Conservation (phyloP, 2,113 vertebrate genomes). For the Lycocorax pyrrhopterus region DNA sequence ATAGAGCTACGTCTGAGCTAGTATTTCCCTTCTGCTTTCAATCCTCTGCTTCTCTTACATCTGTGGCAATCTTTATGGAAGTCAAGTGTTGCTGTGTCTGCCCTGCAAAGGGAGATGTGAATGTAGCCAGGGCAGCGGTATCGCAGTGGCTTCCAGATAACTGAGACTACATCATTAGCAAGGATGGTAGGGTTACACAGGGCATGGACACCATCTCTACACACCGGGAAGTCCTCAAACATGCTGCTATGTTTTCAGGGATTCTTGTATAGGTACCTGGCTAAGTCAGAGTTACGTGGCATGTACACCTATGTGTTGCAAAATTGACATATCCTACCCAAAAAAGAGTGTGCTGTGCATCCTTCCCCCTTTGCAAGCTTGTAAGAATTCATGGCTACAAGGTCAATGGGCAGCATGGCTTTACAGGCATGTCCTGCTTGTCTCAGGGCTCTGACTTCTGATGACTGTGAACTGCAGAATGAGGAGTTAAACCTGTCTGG, state of each 20-base stretch:
- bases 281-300: background rate
- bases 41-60: background rate
- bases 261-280: background rate
- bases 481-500: background rate
- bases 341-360: background rate
- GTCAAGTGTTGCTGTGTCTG: background rate
- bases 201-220: no score
- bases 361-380: background rate
- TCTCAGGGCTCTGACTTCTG: background rate
- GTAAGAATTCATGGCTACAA: background rate
- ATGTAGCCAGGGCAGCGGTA: background rate
- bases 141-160: background rate
- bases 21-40: background rate
- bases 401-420: accelerated
- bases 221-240: background rate
- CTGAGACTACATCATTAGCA: background rate
- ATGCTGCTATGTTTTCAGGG: background rate
- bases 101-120: background rate
- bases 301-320: background rate
- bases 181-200: background rate
- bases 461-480: background rate
- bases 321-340: background rate
- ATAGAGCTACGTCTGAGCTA: background rate
- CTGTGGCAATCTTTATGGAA: background rate
- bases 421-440: background rate